A percentile compares a stretch with the other conserved stretches of the same genome.
phyloP scores from a whole-genome alignment of 2,113 vertebrate genomes.

The Oplegnathus fasciatus region DNA sequence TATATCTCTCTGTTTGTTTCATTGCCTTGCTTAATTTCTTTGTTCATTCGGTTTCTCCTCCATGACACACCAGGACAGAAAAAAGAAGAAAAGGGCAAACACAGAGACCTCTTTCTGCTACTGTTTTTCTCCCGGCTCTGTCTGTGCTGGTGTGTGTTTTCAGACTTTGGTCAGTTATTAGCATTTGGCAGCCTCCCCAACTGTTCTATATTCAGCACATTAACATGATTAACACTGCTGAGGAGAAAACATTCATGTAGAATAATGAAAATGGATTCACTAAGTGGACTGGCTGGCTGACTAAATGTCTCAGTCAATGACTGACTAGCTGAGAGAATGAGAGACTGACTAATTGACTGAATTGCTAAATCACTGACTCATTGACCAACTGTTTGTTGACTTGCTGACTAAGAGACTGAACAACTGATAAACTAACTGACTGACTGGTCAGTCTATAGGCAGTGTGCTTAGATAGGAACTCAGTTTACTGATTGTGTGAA shows the following conservation, averaged over 20 bases:
- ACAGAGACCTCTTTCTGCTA: not conserved
- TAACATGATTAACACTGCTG: constrained; percentile 44
- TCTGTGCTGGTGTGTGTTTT: constrained; percentile 20
- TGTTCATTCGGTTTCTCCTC: not conserved
- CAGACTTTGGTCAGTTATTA: constrained; percentile 36
- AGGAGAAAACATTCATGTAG: constrained; percentile 20
- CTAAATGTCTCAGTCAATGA: not conserved
- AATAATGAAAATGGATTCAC: constrained; percentile 35
- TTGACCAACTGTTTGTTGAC: constrained; percentile 31
- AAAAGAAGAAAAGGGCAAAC: not conserved
- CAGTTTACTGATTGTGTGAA: not conserved
- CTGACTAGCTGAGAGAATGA: constrained; percentile 17
- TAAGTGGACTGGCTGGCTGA: constrained; percentile 19
- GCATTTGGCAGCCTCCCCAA: constrained; percentile 18
- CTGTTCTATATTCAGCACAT: constrained; percentile 46
- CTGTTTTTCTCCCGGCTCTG: not conserved
- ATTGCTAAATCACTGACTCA: constrained; percentile 49
- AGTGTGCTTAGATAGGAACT: no score
- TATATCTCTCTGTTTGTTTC: not conserved
- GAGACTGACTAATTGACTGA: constrained; percentile 7
- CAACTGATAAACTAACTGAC: not conserved
- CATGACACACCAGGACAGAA: not conserved
- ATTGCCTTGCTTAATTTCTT: not conserved
- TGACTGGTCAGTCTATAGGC: not conserved
- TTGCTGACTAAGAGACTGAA: constrained; percentile 18